Percentiles rank a stretch among this genome's conserved stretches.
phyloP scores from a whole-genome alignment of 2,888 invertebrate genomes.

The Vannuccia rotundouncinata region DNA sequence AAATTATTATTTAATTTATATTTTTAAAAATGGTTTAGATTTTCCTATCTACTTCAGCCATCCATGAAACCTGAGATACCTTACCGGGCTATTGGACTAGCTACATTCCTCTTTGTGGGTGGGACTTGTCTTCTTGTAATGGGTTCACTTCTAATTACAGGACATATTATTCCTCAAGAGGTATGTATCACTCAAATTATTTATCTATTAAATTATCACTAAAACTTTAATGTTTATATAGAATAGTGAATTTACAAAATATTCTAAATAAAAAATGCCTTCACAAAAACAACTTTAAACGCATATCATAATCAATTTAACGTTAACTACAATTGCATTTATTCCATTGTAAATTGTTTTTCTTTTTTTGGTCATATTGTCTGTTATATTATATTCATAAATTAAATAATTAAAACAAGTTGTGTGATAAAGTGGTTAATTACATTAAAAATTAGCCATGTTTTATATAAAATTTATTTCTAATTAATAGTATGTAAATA shows the following conservation, averaged over 20 bases:
- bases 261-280: no score
- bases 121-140: slow-evolving; percentile 70
- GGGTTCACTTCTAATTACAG: slow-evolving; percentile 71
- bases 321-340: no score
- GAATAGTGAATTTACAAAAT: neutral
- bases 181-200: slow-evolving; percentile 51
- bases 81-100: slow-evolving; percentile 74
- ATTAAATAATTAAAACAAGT: no score
- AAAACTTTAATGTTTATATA: neutral
- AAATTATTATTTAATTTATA: neutral
- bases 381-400: no score
- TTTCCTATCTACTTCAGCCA: neutral
- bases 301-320: no score
- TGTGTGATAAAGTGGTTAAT: no score
- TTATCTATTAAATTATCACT: neutral
- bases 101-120: slow-evolving; percentile 69
- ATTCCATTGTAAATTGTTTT: no score
- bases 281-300: no score
- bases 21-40: neutral
- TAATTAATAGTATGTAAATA: no score
- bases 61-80: slow-evolving; percentile 64
- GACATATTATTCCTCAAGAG: slow-evolving; percentile 64
- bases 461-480: no score
- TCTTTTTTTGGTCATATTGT: no score
- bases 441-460: no score